Evolutionary conservation across 2,888 invertebrate genomes (phyloP).

Genomic region (Drosophila nr. medialis): DNA sequence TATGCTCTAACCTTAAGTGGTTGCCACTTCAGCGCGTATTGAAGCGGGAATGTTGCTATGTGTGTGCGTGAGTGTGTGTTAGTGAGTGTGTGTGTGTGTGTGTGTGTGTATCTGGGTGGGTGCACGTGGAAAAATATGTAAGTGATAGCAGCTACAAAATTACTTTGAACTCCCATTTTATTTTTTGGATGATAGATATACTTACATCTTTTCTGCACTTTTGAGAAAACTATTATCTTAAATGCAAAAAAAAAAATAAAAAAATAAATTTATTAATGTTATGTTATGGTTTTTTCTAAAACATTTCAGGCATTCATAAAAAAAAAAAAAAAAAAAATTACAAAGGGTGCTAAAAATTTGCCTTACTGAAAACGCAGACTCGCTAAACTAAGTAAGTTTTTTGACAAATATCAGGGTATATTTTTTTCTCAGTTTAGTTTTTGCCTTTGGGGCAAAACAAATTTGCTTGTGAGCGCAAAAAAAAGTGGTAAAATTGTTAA

Average conservation of each 20-base stretch:
- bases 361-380: background rate
- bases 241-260: background rate
- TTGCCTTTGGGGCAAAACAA: constrained; percentile 20
- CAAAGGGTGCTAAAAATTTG: background rate
- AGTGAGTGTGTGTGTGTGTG: constrained; percentile 5
- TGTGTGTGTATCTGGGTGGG: background rate
- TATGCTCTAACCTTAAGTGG: constrained; percentile 74
- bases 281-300: background rate
- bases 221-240: background rate
- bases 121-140: background rate
- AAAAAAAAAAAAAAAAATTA: background rate
- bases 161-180: background rate
- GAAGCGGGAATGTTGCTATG: constrained; percentile 15
- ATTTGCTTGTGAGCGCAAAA: constrained; percentile 64
- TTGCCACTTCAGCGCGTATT: constrained; percentile 57
- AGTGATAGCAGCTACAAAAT: background rate
- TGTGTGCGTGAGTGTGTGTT: constrained; percentile 6
- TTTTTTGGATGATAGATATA: background rate
- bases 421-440: constrained; percentile 1
- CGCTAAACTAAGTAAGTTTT: background rate
- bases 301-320: background rate
- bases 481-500: constrained; percentile 75
- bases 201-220: background rate
- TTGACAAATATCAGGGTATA: background rate
- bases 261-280: background rate